Evolutionary conservation across 2,888 invertebrate genomes (phyloP).

Genomic region (Anodontia alba): DNA sequence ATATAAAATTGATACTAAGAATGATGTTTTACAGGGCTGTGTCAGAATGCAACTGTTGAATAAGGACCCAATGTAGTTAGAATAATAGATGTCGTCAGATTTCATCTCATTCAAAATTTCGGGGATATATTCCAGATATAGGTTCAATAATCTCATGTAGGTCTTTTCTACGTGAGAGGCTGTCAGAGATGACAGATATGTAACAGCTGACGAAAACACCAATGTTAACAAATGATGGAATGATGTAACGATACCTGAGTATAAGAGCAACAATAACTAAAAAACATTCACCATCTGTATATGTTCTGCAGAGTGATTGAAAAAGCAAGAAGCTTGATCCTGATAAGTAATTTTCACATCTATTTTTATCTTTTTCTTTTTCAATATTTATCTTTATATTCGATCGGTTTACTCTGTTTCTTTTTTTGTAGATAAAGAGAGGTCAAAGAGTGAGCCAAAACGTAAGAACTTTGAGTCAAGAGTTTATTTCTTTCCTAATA

Average conservation of each 20-base stretch:
- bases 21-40: too few relatives aligned
- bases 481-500: too few relatives aligned
- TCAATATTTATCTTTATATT: slow-evolving; percentile 1
- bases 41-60: too few relatives aligned
- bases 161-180: too few relatives aligned
- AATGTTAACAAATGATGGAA: slow-evolving; percentile 2
- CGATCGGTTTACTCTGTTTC: not conserved
- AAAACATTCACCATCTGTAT: too few relatives aligned
- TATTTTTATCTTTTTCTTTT: slow-evolving; percentile 6
- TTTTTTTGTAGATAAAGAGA: not conserved
- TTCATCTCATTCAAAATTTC: too few relatives aligned
- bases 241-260: not conserved
- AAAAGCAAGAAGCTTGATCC: not conserved
- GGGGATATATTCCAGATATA: too few relatives aligned
- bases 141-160: too few relatives aligned
- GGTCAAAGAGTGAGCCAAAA: not conserved
- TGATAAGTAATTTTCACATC: slow-evolving; percentile 3
- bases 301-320: slow-evolving; percentile 5
- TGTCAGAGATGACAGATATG: not conserved
- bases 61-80: too few relatives aligned
- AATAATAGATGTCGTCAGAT: too few relatives aligned
- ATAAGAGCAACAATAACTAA: not conserved
- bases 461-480: not conserved
- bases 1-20: too few relatives aligned
- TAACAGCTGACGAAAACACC: not conserved